Percentiles rank a stretch among this genome's conserved stretches.
Conservation (phyloP, 2,888 invertebrate genomes). For the Strigamia transsilvanica region DNA sequence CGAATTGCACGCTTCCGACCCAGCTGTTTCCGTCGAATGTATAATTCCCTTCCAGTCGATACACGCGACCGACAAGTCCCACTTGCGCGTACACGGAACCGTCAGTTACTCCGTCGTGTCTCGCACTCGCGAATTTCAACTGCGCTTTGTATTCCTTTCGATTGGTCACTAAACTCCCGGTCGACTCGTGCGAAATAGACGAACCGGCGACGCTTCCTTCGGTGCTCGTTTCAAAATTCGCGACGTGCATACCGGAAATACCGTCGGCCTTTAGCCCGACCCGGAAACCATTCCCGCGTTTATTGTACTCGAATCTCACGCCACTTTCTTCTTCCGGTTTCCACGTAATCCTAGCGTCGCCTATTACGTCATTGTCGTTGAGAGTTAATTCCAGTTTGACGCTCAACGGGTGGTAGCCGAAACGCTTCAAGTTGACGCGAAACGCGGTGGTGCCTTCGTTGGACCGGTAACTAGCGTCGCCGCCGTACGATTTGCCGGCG, state of each 20-base stretch:
- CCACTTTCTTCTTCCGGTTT: not conserved
- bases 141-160: slow-evolving; percentile 57
- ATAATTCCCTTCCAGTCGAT: not conserved
- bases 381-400: not conserved
- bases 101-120: not conserved
- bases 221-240: slow-evolving; percentile 5
- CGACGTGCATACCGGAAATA: not conserved
- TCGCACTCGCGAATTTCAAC: not conserved
- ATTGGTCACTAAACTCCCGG: slow-evolving; percentile 57
- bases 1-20: not conserved
- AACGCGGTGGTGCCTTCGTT: not conserved
- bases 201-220: not conserved
- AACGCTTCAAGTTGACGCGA: not conserved
- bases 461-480: not conserved
- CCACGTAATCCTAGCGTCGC: not conserved
- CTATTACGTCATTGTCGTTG: not conserved
- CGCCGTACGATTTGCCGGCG: not conserved
- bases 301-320: not conserved
- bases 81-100: not conserved
- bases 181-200: slow-evolving; percentile 13
- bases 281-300: not conserved
- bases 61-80: not conserved
- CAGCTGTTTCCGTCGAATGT: not conserved
- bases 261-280: not conserved
- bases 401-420: not conserved